Base-by-base conservation (phyloP, 2,888 invertebrate species). In the Drosophila picticornis region DNA sequence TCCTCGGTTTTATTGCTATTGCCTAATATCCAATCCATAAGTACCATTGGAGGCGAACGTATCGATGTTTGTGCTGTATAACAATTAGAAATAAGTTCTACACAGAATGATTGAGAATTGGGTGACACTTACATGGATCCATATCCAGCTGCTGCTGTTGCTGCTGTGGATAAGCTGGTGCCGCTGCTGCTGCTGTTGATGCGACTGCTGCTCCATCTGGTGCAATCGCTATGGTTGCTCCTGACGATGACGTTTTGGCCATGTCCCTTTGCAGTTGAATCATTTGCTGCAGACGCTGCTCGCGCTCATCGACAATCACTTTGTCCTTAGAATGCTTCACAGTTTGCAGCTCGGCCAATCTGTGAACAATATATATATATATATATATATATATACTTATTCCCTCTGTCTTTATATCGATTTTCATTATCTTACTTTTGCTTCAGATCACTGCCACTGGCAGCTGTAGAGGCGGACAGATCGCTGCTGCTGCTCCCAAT, bases 11-110 rank as follows among this genome's bases (percentile, higher is more conserved):
- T 90, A 32, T 80, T 90, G 69, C 95, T 56, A 27, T 56, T 96
- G 75, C 97, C 97, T 95, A 96, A 95, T 70, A 97, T 94, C 97
- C 97, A 97, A 93, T 97, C 96, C 77, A 97, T 93, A 57, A 97
- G 94, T 74, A 96, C 96, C 78, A 96, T 96, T 68, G 97, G 96
- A 34, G 97, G 96, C 91, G 96, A 96, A 93, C 97, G 96, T 58
- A 96, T 95, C 91, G 96, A 96, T 90, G 96, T 95, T 91, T 96
- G 96, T 83, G 96, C 97, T 97, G 65, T 16, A 16, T 29, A 22
- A n/a, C 25, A 27, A 38, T n/a, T 31, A 52, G 9, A 13, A 29
- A 13, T 38, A 56, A 72, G 40, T 22, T 16, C 1, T 31, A 25
- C 36, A 29, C n/a, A n/a, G 29, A 36, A 60, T 16, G 5, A 5